Evolutionary conservation across 2,113 vertebrate genomes (phyloP).

Genomic region (Noturus placidus): DNA sequence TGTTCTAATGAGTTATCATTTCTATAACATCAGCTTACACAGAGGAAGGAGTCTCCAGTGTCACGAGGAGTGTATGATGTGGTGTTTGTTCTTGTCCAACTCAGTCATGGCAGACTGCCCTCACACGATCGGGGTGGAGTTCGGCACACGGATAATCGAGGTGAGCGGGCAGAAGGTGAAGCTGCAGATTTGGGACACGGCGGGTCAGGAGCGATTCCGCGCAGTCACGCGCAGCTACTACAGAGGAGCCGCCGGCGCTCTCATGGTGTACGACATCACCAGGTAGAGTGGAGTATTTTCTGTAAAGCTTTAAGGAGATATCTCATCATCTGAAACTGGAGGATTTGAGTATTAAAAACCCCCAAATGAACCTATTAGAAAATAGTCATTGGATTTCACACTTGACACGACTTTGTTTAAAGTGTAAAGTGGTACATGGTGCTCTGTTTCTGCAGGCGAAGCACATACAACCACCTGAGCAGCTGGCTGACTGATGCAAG

Average conservation of each 20-base stretch:
- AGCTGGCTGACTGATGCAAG: conserved; percentile 99
- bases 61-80: not conserved
- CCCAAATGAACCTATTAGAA: not conserved
- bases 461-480: conserved; percentile 98
- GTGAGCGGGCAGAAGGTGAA: conserved; percentile 99
- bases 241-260: conserved; percentile 93
- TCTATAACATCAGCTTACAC: not conserved
- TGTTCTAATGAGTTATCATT: not conserved
- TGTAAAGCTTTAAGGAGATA: not conserved
- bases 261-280: conserved; percentile 99
- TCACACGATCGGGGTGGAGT: conserved; percentile 98
- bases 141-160: conserved; percentile 98
- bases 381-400: not conserved
- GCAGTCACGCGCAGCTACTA: conserved; percentile 98
- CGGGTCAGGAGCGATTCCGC: conserved; percentile 96
- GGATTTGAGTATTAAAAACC: not conserved
- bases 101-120: conserved; percentile 99
- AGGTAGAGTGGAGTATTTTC: conserved; percentile 18
- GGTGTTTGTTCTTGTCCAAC: not conserved
- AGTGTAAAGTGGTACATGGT: conserved; percentile 13
- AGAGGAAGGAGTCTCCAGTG: not conserved
- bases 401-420: not conserved
- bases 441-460: conserved; percentile 80
- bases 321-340: not conserved
- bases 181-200: conserved; percentile 99